phyloP scores from a whole-genome alignment of 2,113 vertebrate genomes.

The Pipra filicauda region DNA sequence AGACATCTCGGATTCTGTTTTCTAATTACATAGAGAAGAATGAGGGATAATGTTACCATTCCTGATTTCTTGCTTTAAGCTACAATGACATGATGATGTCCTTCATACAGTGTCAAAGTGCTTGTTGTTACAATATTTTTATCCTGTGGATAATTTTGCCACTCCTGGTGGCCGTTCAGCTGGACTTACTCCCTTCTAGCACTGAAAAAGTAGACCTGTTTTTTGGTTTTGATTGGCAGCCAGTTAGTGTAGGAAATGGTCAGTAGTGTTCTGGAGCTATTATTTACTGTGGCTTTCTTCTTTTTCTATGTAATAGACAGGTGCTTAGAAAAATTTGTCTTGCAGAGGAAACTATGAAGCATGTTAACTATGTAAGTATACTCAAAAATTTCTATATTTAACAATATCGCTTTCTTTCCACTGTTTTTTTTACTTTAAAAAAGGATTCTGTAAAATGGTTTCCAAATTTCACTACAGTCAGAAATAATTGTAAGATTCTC shows the following conservation, averaged over 20 bases:
- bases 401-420: background rate
- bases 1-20: background rate
- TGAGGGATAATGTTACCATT: background rate
- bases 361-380: background rate
- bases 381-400: background rate
- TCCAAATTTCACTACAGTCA: background rate
- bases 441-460: background rate
- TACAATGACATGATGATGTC: background rate
- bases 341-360: background rate
- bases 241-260: background rate
- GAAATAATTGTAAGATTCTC: background rate
- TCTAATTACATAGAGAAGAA: background rate
- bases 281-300: background rate
- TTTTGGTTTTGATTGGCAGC: background rate
- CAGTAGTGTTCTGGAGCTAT: background rate
- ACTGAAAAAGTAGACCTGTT: background rate
- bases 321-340: background rate
- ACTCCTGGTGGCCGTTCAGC: background rate
- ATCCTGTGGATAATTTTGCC: background rate
- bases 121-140: background rate
- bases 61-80: background rate
- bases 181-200: background rate
- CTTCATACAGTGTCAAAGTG: background rate
- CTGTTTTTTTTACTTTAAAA: background rate
- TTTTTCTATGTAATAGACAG: background rate